phyloP scores from a whole-genome alignment of 2,888 invertebrate species.

The Drosophila melanocephala region DNA sequence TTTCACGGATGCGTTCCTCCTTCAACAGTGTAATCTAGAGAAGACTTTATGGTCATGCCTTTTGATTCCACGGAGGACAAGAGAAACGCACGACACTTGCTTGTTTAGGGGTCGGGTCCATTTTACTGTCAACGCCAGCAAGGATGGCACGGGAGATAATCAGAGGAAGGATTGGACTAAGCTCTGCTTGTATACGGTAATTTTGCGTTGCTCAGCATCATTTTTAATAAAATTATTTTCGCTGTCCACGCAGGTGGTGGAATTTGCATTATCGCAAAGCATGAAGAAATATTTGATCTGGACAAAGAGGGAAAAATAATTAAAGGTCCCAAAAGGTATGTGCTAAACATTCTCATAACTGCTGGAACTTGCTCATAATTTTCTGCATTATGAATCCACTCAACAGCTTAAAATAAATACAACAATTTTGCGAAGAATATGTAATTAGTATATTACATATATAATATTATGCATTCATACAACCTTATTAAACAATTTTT shows the following conservation, averaged over 20 bases:
- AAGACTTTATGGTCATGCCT: conserved; percentile 39
- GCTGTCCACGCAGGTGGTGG: conserved; percentile 17
- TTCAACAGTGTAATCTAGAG: conserved; percentile 47
- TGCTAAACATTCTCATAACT: neutral
- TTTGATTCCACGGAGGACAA: conserved; percentile 6
- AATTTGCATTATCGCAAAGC: neutral
- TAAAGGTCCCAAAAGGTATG: neutral
- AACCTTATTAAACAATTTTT: neutral
- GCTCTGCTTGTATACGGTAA: conserved; percentile 16
- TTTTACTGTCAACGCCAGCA: neutral
- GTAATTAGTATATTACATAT: neutral
- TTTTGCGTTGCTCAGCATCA: conserved; percentile 9
- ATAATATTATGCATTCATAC: neutral
- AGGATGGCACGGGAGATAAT: conserved; percentile 29
- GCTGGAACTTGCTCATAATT: neutral
- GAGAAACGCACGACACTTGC: conserved; percentile 22
- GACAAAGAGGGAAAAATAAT: neutral
- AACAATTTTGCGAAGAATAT: neutral
- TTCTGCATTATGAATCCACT: neutral
- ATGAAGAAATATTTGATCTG: neutral
- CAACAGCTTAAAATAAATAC: neutral
- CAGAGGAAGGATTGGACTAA: conserved; percentile 21
- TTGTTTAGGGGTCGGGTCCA: conserved; percentile 46
- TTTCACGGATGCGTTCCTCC: conserved; percentile 31
- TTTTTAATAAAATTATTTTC: conserved; percentile 48